Percentiles rank a stretch among this genome's conserved stretches.
phyloP scores from a whole-genome alignment of 2,797 vertebrate species.

The Eulemur albifrons region DNA sequence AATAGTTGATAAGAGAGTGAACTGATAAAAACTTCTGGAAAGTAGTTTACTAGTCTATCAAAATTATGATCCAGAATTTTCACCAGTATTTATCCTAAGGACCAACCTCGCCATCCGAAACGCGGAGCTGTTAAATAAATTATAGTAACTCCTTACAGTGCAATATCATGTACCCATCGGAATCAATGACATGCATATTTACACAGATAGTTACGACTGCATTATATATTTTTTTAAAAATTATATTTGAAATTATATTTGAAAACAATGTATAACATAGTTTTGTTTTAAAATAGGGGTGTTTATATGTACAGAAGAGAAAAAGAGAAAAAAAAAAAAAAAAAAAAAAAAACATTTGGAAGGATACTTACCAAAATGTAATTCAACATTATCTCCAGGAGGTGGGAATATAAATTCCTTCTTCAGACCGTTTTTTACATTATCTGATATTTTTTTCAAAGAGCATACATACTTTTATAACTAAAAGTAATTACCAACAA shows the following conservation, averaged over 20 bases:
- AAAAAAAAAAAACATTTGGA: background rate
- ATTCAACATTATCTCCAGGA: background rate
- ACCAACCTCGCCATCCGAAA: background rate
- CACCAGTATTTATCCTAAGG: background rate
- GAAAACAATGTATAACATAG: background rate
- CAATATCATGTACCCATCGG: background rate
- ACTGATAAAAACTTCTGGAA: background rate
- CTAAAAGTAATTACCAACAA: constrained; percentile 17
- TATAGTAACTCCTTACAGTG: background rate
- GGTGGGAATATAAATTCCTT: background rate
- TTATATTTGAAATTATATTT: background rate
- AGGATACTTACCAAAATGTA: constrained; percentile 11
- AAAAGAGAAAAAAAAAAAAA: background rate
- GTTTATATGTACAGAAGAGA: background rate
- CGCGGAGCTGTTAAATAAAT: background rate
- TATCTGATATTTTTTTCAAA: background rate
- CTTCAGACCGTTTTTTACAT: background rate
- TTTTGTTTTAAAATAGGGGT: background rate
- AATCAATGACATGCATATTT: background rate
- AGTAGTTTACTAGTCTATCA: background rate
- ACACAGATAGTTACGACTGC: background rate
- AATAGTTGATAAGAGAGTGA: background rate
- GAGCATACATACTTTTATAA: background rate
- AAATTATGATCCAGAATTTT: background rate
- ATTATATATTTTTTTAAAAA: background rate